These are phyloP conservation scores for Dicaeum eximium DNA, from an alignment of 2,113 vertebrate genomes.

Conservation along the genomic window DNA sequence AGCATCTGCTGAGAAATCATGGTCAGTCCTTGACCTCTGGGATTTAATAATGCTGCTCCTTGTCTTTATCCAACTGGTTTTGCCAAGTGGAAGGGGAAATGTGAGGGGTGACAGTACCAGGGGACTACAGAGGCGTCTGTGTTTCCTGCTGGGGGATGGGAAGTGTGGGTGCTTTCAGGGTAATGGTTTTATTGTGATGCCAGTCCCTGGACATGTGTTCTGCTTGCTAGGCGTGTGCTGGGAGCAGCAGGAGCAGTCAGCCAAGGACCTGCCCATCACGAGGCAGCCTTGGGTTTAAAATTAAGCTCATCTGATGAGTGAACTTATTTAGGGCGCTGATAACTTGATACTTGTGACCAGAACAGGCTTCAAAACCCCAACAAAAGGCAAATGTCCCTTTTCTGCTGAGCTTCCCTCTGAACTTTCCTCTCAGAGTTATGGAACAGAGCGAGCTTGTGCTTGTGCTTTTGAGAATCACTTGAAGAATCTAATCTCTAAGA, in stretches of 20 bases:
- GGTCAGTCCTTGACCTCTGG: background rate
- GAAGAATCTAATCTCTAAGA: background rate
- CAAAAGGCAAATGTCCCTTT: background rate
- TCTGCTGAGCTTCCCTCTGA: background rate
- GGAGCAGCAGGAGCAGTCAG: background rate
- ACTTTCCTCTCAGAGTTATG: background rate
- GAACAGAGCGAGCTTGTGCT: background rate
- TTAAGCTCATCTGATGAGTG: background rate
- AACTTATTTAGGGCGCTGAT: background rate
- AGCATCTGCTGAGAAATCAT: background rate
- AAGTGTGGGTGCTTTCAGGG: background rate
- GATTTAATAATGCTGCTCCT: background rate
- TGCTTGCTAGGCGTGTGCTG: background rate
- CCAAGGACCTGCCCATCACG: background rate
- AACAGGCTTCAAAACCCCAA: background rate
- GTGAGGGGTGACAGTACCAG: background rate
- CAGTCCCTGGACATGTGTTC: background rate
- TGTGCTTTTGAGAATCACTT: background rate
- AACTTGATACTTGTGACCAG: background rate
- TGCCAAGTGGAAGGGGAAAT: background rate
- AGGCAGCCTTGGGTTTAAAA: background rate
- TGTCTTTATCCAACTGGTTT: background rate
- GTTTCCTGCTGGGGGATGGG: background rate
- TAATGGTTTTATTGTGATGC: conserved; percentile 1
- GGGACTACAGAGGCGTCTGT: background rate